Base-by-base conservation (phyloP, 2,888 invertebrate species). In the Encarsia formosa region DNA sequence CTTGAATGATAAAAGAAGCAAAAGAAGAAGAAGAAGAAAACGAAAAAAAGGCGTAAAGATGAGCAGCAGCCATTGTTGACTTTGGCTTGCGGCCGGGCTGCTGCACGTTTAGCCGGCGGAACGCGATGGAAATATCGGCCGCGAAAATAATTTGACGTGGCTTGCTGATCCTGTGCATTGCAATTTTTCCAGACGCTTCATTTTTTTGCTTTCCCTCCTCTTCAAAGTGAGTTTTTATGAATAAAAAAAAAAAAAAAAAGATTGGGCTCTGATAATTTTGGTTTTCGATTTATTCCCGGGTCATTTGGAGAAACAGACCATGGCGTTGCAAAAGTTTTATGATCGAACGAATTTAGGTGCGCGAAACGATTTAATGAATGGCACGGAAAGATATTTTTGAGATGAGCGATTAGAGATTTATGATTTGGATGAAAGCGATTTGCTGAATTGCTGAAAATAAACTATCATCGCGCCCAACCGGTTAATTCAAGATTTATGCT, bases 101-200 rank as follows among this genome's bases (percentile, higher is more conserved):
- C 63, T 62, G 63, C 56, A 40, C 58, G 62, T 61, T 67, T 65
- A 62, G 66, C 63, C 64, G 61, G 63, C 63, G 60, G 65, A 61
- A 68, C 13, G 65, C 69, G 71, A 72, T 73, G 68, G 70, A 72
- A 73, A 73, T 73, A 72, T 73, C 71, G 71, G 68, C 65, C 66
- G 71, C 70, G 70, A 70, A 73, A 73, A 73, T 73, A 73, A 72
- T 70, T 72, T 65, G 66, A 68, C 68, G 63, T 61, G 59, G 59
- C 61, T 63, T 35, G n/a, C 29, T 16, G 8, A 22, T 26, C 24
- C 37, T n/a, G 26, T 32, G 23, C 34, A 23, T 34, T 43, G 47
- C 47, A 39, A 32, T 39, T 39, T 47, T 24, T 15, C 23, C 18
- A 22, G n/a, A 15, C n/a, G 35, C 45, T 47, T 20, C 46, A 13